Percentiles rank a stretch among this genome's conserved stretches.
phyloP scores from a whole-genome alignment of 2,113 vertebrate genomes.

The Grammomys dolichurus region DNA sequence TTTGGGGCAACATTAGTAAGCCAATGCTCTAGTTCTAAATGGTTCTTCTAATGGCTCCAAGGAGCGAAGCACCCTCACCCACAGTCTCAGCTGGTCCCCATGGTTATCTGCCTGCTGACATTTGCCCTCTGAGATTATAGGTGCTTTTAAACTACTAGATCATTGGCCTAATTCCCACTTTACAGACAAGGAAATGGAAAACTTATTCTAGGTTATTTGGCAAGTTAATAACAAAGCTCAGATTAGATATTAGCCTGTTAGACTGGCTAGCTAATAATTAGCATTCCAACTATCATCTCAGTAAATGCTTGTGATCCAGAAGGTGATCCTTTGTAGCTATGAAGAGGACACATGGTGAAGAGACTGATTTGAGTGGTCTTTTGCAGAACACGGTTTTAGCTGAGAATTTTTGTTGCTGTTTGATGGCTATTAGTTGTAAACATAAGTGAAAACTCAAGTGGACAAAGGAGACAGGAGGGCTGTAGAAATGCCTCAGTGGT shows the following conservation, averaged over 20 bases:
- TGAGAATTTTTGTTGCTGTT: conserved; percentile 37
- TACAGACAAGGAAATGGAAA: conserved; percentile 65
- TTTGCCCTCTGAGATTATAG: conserved; percentile 53
- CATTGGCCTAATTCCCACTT: conserved; percentile 45
- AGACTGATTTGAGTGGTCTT: conserved; percentile 1
- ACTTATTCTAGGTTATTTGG: conserved; percentile 46
- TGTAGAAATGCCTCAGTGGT: background rate
- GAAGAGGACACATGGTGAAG: background rate
- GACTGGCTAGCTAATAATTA: conserved; percentile 56
- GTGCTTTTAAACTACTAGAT: conserved; percentile 41
- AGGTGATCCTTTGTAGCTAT: background rate
- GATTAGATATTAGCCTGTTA: conserved; percentile 63
- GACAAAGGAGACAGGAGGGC: background rate
- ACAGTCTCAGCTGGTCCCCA: background rate
- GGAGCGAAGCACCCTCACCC: conserved; percentile 17
- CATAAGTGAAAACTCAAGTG: conserved; percentile 42
- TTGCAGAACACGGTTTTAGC: conserved; percentile 23
- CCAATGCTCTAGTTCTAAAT: conserved; percentile 19
- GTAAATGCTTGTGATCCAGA: conserved; percentile 48
- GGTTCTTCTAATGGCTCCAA: background rate
- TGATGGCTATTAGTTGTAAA: conserved; percentile 31
- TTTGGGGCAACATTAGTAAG: conserved; percentile 4
- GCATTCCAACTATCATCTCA: conserved; percentile 30
- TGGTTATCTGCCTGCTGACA: background rate
- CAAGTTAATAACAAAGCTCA: conserved; percentile 58